Conservation (phyloP, 2,113 vertebrate species). For the Colinus virginianus region DNA sequence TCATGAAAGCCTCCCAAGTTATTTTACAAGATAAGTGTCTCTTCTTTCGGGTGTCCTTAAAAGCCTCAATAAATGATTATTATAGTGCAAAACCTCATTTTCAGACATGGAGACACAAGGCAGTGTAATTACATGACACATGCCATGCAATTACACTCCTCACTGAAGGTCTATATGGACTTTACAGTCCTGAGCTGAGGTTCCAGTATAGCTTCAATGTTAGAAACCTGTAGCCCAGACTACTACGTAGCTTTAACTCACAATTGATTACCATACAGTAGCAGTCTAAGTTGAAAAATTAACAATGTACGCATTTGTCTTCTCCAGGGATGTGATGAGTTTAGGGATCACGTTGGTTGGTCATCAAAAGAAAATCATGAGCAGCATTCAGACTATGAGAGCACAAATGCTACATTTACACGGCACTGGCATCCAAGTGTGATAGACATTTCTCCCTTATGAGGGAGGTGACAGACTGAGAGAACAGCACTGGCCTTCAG, state of each 20-base stretch:
- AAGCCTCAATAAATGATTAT: background rate
- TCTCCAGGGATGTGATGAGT: conserved; percentile 95
- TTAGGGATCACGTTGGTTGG: conserved; percentile 98
- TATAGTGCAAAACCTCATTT: background rate
- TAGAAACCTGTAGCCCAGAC: background rate
- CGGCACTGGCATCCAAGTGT: conserved; percentile 98
- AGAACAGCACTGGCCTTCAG: conserved; percentile 84
- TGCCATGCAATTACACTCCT: background rate
- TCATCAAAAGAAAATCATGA: conserved; percentile 99
- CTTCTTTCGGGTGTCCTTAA: background rate
- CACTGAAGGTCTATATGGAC: accelerated
- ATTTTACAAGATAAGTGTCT: background rate
- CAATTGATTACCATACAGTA: conserved; percentile 3
- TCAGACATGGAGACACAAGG: background rate
- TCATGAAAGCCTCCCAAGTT: background rate
- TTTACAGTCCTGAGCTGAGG: background rate
- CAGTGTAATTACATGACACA: background rate
- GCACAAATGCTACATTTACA: conserved; percentile 98
- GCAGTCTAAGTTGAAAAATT: conserved; percentile 62
- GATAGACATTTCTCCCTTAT: conserved; percentile 78
- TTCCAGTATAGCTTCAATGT: background rate
- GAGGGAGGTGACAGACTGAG: conserved; percentile 77
- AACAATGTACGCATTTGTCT: conserved; percentile 74
- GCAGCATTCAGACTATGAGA: conserved; percentile 99
- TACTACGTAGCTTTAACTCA: background rate